These are phyloP conservation scores for Pomacea canaliculata DNA, from an alignment of 2,888 invertebrate genomes.

Conservation along the genomic window DNA sequence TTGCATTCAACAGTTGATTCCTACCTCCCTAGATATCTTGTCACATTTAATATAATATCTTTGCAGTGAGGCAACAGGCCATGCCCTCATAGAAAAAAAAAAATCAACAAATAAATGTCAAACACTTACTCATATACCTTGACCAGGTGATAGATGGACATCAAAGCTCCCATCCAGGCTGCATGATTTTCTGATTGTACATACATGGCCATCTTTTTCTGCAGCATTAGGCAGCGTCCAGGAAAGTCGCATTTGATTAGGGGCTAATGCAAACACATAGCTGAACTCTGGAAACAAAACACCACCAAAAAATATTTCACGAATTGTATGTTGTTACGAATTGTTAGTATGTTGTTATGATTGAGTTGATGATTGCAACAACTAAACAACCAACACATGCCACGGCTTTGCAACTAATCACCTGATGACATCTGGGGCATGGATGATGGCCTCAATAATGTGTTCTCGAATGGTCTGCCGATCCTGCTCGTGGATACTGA, in stretches of 20 bases:
- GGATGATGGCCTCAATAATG: conserved; percentile 95
- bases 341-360: neutral
- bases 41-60: no score
- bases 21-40: no score
- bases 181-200: conserved; percentile 76
- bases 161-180: conserved; percentile 84
- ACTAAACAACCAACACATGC: neutral
- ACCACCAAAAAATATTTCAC: neutral
- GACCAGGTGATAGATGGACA: conserved; percentile 92
- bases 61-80: no score
- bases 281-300: conserved; percentile 78
- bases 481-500: conserved; percentile 96
- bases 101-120: neutral
- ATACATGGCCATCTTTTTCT: conserved; percentile 94
- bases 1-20: no score
- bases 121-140: conserved; percentile 83
- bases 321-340: no score
- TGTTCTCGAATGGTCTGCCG: conserved; percentile 90
- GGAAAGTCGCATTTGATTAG: conserved; percentile 98
- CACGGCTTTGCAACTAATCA: conserved; percentile 43
- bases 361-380: neutral
- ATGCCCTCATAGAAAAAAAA: no score
- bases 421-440: conserved; percentile 89
- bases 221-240: conserved; percentile 92
- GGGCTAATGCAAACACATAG: conserved; percentile 90